Conservation (phyloP, 2,797 vertebrate species). For the Anableps anableps region DNA sequence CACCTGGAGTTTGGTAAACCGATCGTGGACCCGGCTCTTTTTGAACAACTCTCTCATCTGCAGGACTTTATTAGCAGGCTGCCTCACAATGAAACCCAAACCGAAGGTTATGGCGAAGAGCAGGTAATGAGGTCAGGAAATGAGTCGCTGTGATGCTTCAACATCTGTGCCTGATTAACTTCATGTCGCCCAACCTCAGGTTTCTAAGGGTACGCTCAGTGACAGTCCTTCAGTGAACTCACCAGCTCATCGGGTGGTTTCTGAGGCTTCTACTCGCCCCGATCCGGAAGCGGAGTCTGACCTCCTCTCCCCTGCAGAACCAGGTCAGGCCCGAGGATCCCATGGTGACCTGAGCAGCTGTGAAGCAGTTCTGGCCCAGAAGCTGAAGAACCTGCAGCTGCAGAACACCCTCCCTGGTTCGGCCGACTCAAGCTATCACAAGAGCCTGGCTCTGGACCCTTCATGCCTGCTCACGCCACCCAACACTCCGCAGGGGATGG, state of each 20-base stretch:
- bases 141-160: slow-evolving; percentile 28
- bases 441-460: slow-evolving; percentile 83
- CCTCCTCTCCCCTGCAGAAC: background rate
- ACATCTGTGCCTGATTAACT: slow-evolving; percentile 47
- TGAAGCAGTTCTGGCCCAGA: slow-evolving; percentile 81
- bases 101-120: slow-evolving; percentile 11
- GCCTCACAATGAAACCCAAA: slow-evolving; percentile 35
- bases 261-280: slow-evolving; percentile 7
- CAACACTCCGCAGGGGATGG: slow-evolving; percentile 83
- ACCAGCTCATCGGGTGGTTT: slow-evolving; percentile 4
- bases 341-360: slow-evolving; percentile 73
- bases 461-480: slow-evolving; percentile 86
- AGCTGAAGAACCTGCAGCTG: slow-evolving; percentile 82
- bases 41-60: slow-evolving; percentile 69
- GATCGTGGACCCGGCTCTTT: slow-evolving; percentile 69
- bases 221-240: slow-evolving; percentile 45
- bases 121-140: slow-evolving; percentile 66
- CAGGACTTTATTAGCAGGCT: slow-evolving; percentile 67
- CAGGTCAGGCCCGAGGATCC: slow-evolving; percentile 44
- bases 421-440: slow-evolving; percentile 70
- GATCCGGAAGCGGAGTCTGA: slow-evolving; percentile 12
- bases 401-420: slow-evolving; percentile 75
- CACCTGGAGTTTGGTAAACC: slow-evolving; percentile 80
- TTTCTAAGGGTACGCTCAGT: background rate
- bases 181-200: slow-evolving; percentile 37